phyloP scores from a whole-genome alignment of 2,888 invertebrate genomes.

The Eupithecia pulchellata region DNA sequence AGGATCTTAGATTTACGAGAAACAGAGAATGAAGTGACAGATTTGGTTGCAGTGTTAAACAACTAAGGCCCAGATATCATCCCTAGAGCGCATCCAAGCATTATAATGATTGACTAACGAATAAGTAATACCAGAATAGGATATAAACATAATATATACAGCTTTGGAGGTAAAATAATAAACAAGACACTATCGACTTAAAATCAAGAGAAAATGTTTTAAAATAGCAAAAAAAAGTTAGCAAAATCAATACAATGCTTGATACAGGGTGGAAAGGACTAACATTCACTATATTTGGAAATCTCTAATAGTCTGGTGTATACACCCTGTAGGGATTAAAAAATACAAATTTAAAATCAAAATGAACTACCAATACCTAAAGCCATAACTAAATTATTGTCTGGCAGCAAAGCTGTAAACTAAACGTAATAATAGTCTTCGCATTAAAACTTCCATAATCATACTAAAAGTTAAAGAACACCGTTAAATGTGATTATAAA shows the following conservation, averaged over 20 bases:
- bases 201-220: background rate
- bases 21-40: background rate
- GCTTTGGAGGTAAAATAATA: background rate
- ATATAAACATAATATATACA: slow-evolving; percentile 5
- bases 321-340: slow-evolving; percentile 31
- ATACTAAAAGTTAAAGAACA: slow-evolving; percentile 49
- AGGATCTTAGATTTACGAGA: background rate
- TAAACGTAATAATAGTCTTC: slow-evolving; percentile 65
- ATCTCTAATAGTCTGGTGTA: background rate
- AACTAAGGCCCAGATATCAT: slow-evolving; percentile 1
- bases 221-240: slow-evolving; percentile 28
- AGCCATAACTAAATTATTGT: slow-evolving; percentile 72
- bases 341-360: slow-evolving; percentile 52
- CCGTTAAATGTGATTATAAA: slow-evolving; percentile 64
- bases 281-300: background rate
- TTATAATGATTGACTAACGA: slow-evolving; percentile 36
- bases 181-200: background rate
- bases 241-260: slow-evolving; percentile 57
- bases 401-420: slow-evolving; percentile 72
- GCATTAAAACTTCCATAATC: slow-evolving; percentile 56
- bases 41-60: background rate
- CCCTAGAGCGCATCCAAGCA: slow-evolving; percentile 32
- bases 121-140: slow-evolving; percentile 24
- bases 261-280: slow-evolving; percentile 26
- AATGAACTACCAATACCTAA: slow-evolving; percentile 50